phyloP scores from a whole-genome alignment of 2,113 vertebrate species.

The Hippoglossus stenolepis region DNA sequence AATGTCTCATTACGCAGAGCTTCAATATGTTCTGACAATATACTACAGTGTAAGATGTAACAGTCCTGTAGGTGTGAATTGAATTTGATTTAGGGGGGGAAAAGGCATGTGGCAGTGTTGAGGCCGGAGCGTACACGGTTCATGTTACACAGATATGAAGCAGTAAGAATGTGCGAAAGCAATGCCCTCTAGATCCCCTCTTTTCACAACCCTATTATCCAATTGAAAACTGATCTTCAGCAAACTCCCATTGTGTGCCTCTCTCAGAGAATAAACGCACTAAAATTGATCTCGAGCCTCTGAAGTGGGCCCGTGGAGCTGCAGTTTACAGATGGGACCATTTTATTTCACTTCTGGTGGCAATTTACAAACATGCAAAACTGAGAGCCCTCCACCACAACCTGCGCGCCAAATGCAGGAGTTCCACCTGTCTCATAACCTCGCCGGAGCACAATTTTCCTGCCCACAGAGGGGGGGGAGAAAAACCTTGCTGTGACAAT shows the following conservation, averaged over 20 bases:
- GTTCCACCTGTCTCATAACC: conserved; percentile 81
- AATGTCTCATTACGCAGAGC: conserved; percentile 43
- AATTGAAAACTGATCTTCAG: conserved; percentile 82
- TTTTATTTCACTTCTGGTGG: conserved; percentile 84
- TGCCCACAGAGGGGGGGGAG: conserved; percentile 11
- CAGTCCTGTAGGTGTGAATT: conserved; percentile 53
- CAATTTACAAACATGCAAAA: conserved; percentile 82
- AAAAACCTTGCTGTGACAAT: conserved; percentile 57
- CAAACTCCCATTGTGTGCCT: conserved; percentile 78
- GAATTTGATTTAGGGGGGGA: conserved; percentile 48
- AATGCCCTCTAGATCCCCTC: conserved; percentile 76
- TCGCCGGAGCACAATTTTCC: conserved; percentile 53
- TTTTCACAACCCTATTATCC: conserved; percentile 81
- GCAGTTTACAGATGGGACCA: conserved; percentile 82
- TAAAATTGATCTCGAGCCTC: conserved; percentile 83
- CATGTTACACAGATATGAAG: conserved; percentile 77
- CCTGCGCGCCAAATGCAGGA: conserved; percentile 67
- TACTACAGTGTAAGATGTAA: conserved; percentile 2
- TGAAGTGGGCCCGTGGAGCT: conserved; percentile 70
- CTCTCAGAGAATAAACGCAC: conserved; percentile 81
- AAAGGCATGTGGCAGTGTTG: conserved; percentile 39
- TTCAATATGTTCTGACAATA: conserved; percentile 21
- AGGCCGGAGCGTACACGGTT: conserved; percentile 61
- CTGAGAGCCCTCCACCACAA: conserved; percentile 56
- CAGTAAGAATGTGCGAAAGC: conserved; percentile 82